phyloP scores from a whole-genome alignment of 2,797 vertebrate species.

The Synanceia verrucosa region DNA sequence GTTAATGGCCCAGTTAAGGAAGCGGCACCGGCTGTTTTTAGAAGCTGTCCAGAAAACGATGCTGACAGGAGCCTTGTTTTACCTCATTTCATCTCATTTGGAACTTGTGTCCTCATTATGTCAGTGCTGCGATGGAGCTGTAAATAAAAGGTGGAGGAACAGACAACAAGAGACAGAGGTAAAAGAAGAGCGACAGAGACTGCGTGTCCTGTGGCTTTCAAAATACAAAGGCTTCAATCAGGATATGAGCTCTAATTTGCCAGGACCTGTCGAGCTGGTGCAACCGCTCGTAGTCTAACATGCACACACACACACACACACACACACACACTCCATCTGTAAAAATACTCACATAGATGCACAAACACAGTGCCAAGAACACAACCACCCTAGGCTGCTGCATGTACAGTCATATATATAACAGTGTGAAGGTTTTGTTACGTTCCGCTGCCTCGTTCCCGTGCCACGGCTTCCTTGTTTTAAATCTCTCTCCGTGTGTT shows the following conservation, averaged over 20 bases:
- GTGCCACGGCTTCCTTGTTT: conserved; percentile 58
- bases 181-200: conserved; percentile 43
- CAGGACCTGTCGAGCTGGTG: conserved; percentile 64
- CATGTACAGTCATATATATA: conserved; percentile 34
- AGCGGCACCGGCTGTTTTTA: conserved; percentile 53
- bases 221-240: conserved; percentile 68
- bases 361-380: conserved; percentile 46
- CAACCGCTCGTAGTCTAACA: conserved; percentile 34
- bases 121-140: conserved; percentile 65
- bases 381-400: conserved; percentile 52
- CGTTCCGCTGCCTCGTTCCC: conserved; percentile 45
- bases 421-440: conserved; percentile 55
- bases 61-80: conserved; percentile 69
- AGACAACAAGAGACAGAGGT: conserved; percentile 50
- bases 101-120: conserved; percentile 78
- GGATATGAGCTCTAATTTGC: conserved; percentile 66
- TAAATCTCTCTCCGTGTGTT: conserved; percentile 63
- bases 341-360: conserved; percentile 50
- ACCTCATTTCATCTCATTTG: conserved; percentile 72
- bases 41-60: conserved; percentile 61
- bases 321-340: conserved; percentile 20
- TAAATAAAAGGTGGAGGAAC: conserved; percentile 67
- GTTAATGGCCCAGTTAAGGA: conserved; percentile 74
- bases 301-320: conserved; percentile 16
- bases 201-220: conserved; percentile 47